Evolutionary conservation across 2,797 vertebrate genomes (phyloP), one percentile per base, ranked within the genome.

Genomic region (Mus minutoides): DNA sequence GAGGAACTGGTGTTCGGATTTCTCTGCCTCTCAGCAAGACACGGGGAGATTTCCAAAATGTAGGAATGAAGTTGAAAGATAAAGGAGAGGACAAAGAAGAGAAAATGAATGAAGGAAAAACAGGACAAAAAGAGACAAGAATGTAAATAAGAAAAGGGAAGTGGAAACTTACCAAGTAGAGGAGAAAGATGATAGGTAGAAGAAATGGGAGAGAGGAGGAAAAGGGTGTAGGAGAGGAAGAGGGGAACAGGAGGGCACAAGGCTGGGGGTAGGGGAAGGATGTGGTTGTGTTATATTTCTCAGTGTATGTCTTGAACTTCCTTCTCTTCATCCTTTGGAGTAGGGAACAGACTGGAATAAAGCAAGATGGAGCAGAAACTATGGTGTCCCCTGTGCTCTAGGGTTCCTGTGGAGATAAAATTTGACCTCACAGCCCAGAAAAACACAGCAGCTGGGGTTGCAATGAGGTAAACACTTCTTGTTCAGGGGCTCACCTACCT

Each of bases 371-470:
- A 46, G 43, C 3, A 24, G 12, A 5, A 73, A 21, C 58, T 56
- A 1, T 29, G 26, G 37, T 7, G 4, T 58, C 6, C 0, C 67
- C 0, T 52, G 22, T 46, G n/a, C 26, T 56, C 58, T 14, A 24
- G 17, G 58, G 8, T 46, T 43, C 24, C 80, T 62, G 17, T 49
- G 17, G 40, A 24, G 34, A 26, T 40, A 83, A 43, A 58, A 26
- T 43, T 52, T 82, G 37, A 34, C 60, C 54, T 26, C 67, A 87
- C 9, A 91, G 6, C 76, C 43, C n/a, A 75, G 76, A 40, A 84
- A 79, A 92, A 26, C 13, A 3, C 1, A 89, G 37, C 12, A 83
- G 31, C 71, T 62, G 17, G n/a, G 54, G 14, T 40, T 37, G 52
- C 52, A 60, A 46, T 24, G 46, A 75, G 31, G 64, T 31, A 46